Evolutionary conservation across 2,888 invertebrate species (phyloP).

Genomic region (Cataglyphis rosenhaueri): DNA sequence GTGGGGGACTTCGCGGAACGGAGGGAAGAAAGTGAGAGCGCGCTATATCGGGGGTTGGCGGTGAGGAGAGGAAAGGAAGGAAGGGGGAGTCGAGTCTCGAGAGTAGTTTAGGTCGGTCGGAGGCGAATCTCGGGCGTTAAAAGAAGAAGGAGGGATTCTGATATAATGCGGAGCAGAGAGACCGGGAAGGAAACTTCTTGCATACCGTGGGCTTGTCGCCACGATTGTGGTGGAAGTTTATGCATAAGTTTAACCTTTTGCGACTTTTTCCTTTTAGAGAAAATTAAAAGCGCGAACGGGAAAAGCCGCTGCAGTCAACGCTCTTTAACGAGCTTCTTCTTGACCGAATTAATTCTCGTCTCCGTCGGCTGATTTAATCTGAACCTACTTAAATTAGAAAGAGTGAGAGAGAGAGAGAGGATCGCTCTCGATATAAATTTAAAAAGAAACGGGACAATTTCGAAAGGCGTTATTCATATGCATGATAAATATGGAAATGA

Average conservation of each 20-base stretch:
- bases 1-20: conserved; percentile 28
- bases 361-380: conserved; percentile 35
- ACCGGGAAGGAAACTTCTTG: conserved; percentile 8
- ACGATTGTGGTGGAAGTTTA: conserved; percentile 25
- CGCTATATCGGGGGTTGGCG: not conserved
- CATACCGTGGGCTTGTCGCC: not conserved
- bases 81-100: not conserved
- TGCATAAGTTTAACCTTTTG: conserved; percentile 36
- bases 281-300: conserved; percentile 21
- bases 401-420: too few relatives aligned
- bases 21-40: conserved; percentile 28
- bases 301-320: not conserved
- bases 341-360: conserved; percentile 38
- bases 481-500: conserved; percentile 25
- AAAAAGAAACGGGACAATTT: not conserved
- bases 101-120: conserved; percentile 7
- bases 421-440: not conserved
- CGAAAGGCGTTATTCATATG: not conserved
- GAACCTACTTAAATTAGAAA: not conserved
- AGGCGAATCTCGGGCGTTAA: conserved; percentile 14
- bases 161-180: not conserved
- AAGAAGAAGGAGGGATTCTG: conserved; percentile 4
- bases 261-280: not conserved
- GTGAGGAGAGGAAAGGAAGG: not conserved
- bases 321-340: conserved; percentile 35